phyloP scores from a whole-genome alignment of 2,888 invertebrate species.

The Hydriomena furcata region DNA sequence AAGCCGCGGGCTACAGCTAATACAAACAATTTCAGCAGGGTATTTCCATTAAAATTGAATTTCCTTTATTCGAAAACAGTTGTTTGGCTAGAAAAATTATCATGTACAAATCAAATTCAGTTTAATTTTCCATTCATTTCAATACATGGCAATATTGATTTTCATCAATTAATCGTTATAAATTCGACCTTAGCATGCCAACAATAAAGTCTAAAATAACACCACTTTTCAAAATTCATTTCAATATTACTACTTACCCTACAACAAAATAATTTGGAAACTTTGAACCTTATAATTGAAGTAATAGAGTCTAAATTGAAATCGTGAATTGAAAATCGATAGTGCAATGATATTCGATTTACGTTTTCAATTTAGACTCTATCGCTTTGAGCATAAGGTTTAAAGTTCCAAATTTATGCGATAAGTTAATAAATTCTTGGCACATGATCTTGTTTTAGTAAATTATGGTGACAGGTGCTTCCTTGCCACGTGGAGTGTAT shows the following conservation, averaged over 20 bases:
- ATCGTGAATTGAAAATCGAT: too few relatives aligned
- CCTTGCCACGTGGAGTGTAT: conserved; percentile 27
- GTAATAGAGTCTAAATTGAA: too few relatives aligned
- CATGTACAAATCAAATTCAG: too few relatives aligned
- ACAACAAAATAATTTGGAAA: too few relatives aligned
- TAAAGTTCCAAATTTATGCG: background rate
- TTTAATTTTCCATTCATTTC: background rate
- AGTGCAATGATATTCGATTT: too few relatives aligned
- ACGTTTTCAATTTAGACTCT: background rate
- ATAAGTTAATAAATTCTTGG: conserved; percentile 8
- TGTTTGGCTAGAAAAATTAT: too few relatives aligned
- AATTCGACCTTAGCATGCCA: background rate
- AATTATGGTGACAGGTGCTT: conserved; percentile 32
- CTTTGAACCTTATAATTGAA: too few relatives aligned
- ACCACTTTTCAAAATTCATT: background rate
- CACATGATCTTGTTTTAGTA: conserved; percentile 18
- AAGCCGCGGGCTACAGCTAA: too few relatives aligned
- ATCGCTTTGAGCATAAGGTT: background rate
- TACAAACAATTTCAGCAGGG: too few relatives aligned
- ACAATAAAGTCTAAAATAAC: background rate
- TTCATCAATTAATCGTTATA: background rate
- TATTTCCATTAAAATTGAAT: too few relatives aligned
- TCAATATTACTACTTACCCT: background rate
- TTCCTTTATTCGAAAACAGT: too few relatives aligned
- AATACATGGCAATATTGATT: conserved; percentile 3